Evolutionary conservation across 1,140 invertebrate species (phyloP), one percentile per base, ranked within the genome.

Genomic region (Tetragonula clypearis): DNA sequence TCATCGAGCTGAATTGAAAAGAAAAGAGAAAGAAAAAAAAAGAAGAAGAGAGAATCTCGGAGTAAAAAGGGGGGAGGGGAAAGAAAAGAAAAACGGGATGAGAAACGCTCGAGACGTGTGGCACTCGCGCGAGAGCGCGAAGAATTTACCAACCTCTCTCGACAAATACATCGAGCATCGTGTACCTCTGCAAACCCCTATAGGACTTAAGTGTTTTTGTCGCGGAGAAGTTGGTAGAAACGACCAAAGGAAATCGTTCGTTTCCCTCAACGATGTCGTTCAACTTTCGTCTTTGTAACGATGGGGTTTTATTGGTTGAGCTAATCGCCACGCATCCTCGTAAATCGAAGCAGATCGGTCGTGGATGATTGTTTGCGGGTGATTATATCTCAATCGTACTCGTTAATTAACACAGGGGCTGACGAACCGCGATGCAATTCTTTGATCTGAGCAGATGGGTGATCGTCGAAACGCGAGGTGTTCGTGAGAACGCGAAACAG

Each of bases 71-170:
- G 30, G 30, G 30, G 30, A 30, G 30, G 30, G 30, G 30, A 35
- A 35, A 35, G 35, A 35, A 35, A 35, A 35, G 74, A 74, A 66
- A 26, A 69, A 79, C 69, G 23, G 53, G 53, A 60, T 35, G 56
- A 35, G 35, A 74, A 79, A 92, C 93, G 90, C 91, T 86, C 90
- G 92, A 94, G 90, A 72, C 86, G 88, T 68, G 88, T 69, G 94
- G 93, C 94, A 94, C 91, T 90, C 92, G 93, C 92, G 94, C 93
- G 94, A 94, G 93, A 95, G 88, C 93, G 91, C 91, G 91, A 93
- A 49, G 88, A 58, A 86, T 76, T 68, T 83, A 65, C 72, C 83
- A 30, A 55, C 72, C 49, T 83, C 60, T 89, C 80, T 66, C 86
- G 65, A 88, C 82, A 53, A 49, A 89, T 86, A 88, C 79, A 62